Conservation (phyloP, 2,888 invertebrate genomes). For the Atethmia centrago region DNA sequence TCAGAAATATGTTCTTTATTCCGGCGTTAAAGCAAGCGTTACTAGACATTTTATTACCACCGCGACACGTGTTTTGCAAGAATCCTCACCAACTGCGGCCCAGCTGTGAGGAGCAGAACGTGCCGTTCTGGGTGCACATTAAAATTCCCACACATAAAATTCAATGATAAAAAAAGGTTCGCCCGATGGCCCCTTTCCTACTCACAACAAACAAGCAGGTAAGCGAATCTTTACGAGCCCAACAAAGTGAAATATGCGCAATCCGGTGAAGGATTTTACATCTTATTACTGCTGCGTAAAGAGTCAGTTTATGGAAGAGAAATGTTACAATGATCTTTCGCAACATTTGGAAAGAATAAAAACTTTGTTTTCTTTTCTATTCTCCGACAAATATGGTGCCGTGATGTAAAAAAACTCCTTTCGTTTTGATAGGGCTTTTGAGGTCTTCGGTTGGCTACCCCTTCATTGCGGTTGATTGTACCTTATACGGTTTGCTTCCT, state of each 20-base stretch:
- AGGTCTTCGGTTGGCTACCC: slow-evolving; percentile 72
- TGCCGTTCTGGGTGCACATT: slow-evolving; percentile 87
- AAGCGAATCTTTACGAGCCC: slow-evolving; percentile 88
- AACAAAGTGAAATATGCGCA: slow-evolving; percentile 85
- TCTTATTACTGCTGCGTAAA: slow-evolving; percentile 82
- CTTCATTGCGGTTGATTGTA: slow-evolving; percentile 71
- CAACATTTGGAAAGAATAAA: slow-evolving; percentile 77
- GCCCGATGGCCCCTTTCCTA: slow-evolving; percentile 85
- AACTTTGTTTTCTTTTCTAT: slow-evolving; percentile 78
- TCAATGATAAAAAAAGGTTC: slow-evolving; percentile 84
- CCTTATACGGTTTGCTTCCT: slow-evolving; percentile 74
- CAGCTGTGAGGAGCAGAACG: slow-evolving; percentile 88
- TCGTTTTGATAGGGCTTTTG: slow-evolving; percentile 70
- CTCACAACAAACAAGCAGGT: slow-evolving; percentile 90
- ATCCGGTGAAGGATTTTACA: slow-evolving; percentile 82
- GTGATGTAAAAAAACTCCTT: slow-evolving; percentile 71
- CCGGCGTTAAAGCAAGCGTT: slow-evolving; percentile 62
- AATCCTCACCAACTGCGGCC: slow-evolving; percentile 83
- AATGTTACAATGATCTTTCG: slow-evolving; percentile 74
- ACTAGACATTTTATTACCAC: slow-evolving; percentile 76
- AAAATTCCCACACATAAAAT: slow-evolving; percentile 90
- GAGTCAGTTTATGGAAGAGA: slow-evolving; percentile 77
- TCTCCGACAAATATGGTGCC: slow-evolving; percentile 73
- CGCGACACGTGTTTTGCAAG: slow-evolving; percentile 86
- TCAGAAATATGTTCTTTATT: slow-evolving; percentile 67